Evolutionary conservation across 2,113 vertebrate species (phyloP), one percentile per base, ranked within the genome.

Genomic region (Sinocyclocheilus rhinocerous): DNA sequence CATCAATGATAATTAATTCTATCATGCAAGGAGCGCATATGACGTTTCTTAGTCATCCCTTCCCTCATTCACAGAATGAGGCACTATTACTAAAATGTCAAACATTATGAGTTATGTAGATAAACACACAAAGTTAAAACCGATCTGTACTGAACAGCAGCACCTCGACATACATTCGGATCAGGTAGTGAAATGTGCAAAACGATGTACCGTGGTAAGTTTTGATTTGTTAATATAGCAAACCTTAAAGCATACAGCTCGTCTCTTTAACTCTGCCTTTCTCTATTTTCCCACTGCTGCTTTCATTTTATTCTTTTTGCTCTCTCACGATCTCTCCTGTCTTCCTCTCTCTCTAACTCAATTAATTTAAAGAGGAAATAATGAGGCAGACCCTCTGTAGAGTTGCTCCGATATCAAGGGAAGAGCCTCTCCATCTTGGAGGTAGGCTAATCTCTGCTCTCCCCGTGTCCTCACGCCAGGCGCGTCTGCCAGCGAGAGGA

Each of bases 161-260:
- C 69, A 72, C 69, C 1, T 72, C 11, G 18, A 10, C 42, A 45
- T 42, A 42, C 18, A 22, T 39, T 39, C 1, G 0, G 4, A 22
- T 72, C 18, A 39, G 18, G 18, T 22, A 22, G 33, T 0, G 9
- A 72, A 22, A 72, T 72, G 18, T 72, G 9, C 9, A 22, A 72
- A 72, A 72, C 36, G 1, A 72, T 72, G 18, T 39, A 22, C 33
- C 4, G 1, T 11, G 26, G 13, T 18, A 33, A 89, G 91, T 92
- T 92, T 89, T 90, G 87, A 91, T 92, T 92, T 92, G 80, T 83
- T 91, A 90, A 89, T 90, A 88, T 39, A 88, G 90, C 89, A 73
- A 91, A 88, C 50, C 84, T 36, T 13, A 13, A 77, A 89, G 81
- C 81, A 80, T 87, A 87, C 69, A 29, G 87, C 85, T 90, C 84